Evolutionary conservation across 53 echinoderm and acorn worm genomes (phyloP), one percentile per base, ranked within the genome.

Genomic region (Holothuria scabra): DNA sequence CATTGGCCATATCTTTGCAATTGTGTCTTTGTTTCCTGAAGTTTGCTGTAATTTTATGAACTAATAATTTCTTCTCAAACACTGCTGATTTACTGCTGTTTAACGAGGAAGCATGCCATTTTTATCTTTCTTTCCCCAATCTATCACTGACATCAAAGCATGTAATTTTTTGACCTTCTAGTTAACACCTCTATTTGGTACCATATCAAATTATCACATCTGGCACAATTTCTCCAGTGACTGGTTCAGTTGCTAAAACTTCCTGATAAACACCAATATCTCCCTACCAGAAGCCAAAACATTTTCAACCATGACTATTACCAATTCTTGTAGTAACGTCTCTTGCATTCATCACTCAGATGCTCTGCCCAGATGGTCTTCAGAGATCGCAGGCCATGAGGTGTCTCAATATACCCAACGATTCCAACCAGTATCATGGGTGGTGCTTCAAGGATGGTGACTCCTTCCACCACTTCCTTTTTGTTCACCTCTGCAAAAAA

Each of bases 311-410:
- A 41, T 6, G 41, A 52, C 70, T 26, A 87, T 85, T 91, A 99
- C 99, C 99, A 99, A 91, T 99, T 99, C 88, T 94, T 99, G 99
- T 99, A 99, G 91, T 94, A 99, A 72, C 99, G 92, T 26, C 99
- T 90, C 65, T 94, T 99, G 89, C 94, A 94, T 60, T 99, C 99
- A 79, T 99, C 94, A 84, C 94, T 99, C 57, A 99, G 86, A 95
- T 99, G 99, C 65, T 99, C 94, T 46, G 99, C 99, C 91, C 94
- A 99, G 60, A 99, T 87, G 59, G 94, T 95, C 86, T 99, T 99
- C 62, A 99, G 91, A 8, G 99, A 88, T 20, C 99, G 90, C 74
- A 99, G 89, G 7, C 99, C 99, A 35, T 90, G 56, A 11, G 99
- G 99, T 16, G 99, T 99, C 60, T 99, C 93, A 64, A 99, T 99